A percentile compares a stretch with the other conserved stretches of the same genome.
Evolutionary conservation across 2,797 vertebrate species (phyloP).

Genomic region (Perodicticus potto): DNA sequence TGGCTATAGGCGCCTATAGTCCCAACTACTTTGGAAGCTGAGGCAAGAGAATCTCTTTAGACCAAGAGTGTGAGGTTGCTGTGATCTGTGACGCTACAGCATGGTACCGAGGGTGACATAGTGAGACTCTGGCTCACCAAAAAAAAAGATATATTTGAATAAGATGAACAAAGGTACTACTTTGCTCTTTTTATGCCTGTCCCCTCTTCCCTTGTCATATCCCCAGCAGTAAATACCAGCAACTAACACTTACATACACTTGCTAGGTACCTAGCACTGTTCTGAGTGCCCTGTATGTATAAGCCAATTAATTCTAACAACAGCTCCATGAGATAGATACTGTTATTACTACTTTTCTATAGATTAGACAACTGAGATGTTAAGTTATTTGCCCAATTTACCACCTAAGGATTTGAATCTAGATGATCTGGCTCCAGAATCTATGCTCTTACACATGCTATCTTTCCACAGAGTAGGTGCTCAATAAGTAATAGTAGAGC

Average conservation of each 20-base stretch:
- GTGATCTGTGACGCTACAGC: too few species aligned
- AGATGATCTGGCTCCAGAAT: not conserved
- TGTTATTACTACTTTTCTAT: constrained; percentile 11
- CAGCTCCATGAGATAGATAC: not conserved
- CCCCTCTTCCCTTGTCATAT: not conserved
- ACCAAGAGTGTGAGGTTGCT: too few species aligned
- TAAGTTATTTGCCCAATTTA: not conserved
- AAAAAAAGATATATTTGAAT: not conserved
- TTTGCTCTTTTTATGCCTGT: not conserved
- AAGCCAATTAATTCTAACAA: not conserved
- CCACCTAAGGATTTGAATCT: constrained; percentile 42
- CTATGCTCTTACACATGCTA: not conserved
- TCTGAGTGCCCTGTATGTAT: not conserved
- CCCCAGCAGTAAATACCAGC: not conserved
- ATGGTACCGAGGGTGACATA: too few species aligned
- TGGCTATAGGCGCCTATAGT: too few species aligned
- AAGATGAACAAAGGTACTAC: constrained; percentile 21
- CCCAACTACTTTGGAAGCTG: too few species aligned
- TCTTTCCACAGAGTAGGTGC: not conserved
- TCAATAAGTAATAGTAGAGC: not conserved
- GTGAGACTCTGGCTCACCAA: too few species aligned
- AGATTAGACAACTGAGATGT: constrained; percentile 33
- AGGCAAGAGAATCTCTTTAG: too few species aligned
- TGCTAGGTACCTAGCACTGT: not conserved
- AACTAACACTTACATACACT: not conserved